Conservation (phyloP, 2,888 invertebrate species). For the Raillietiella orientalis region DNA sequence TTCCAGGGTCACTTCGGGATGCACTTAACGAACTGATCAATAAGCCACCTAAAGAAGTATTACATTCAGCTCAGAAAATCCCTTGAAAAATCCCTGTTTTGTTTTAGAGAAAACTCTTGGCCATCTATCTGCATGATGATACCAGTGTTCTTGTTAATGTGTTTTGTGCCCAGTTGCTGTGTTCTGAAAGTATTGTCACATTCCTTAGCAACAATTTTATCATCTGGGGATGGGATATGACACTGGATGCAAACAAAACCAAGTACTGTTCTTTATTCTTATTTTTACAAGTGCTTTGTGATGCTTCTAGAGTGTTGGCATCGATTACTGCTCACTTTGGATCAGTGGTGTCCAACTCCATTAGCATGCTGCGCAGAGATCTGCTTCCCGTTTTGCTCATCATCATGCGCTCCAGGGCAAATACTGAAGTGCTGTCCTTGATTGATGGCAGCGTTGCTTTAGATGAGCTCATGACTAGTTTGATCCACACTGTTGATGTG, state of each 20-base stretch:
- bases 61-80: conserved; percentile 6
- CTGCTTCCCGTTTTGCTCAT: conserved; percentile 56
- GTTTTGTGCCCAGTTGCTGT: conserved; percentile 77
- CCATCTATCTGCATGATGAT: conserved; percentile 87
- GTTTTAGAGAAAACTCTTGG: conserved; percentile 55
- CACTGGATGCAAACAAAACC: conserved; percentile 48
- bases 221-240: conserved; percentile 91
- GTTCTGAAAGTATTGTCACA: conserved; percentile 63
- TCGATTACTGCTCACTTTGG: too few species aligned
- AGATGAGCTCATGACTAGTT: conserved; percentile 50
- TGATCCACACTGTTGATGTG: conserved; percentile 59
- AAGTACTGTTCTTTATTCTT: too few species aligned
- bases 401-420: conserved; percentile 3
- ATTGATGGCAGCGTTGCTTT: conserved; percentile 37
- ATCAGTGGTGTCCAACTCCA: too few species aligned
- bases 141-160: conserved; percentile 78
- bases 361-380: conserved; percentile 30
- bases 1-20: conserved; percentile 60
- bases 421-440: neutral
- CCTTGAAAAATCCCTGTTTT: conserved; percentile 5
- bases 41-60: conserved; percentile 61
- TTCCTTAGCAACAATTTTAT: conserved; percentile 65
- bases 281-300: too few species aligned
- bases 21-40: conserved; percentile 65
- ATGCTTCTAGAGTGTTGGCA: too few species aligned